Evolutionary conservation across 2,888 invertebrate species (phyloP).

Genomic region (Hedychridium roseum): DNA sequence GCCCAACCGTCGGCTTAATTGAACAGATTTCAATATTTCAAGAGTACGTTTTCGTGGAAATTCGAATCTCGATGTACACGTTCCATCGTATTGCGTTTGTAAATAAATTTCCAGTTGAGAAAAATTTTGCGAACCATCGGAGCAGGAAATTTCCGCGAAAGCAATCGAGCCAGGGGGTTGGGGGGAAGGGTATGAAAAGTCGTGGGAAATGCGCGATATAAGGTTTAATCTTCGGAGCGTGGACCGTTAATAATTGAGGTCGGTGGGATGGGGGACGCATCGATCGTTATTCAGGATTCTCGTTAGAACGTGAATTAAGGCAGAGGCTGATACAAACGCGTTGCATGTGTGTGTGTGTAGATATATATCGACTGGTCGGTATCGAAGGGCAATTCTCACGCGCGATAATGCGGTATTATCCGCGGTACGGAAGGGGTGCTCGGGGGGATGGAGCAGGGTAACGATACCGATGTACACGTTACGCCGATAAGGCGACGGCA

Average conservation of each 20-base stretch:
- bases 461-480: constrained; percentile 8
- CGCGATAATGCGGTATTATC: constrained; percentile 12
- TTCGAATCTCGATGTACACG: too few relatives aligned
- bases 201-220: too few relatives aligned
- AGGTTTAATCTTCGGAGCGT: neutral
- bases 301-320: constrained; percentile 4
- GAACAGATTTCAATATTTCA: too few relatives aligned
- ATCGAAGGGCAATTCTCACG: constrained; percentile 13
- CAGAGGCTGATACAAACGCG: neutral
- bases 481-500: constrained; percentile 11
- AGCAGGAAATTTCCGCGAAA: neutral
- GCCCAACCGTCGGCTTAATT: too few relatives aligned
- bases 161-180: neutral
- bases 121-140: neutral
- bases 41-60: too few relatives aligned
- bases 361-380: constrained; percentile 9
- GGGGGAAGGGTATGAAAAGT: too few relatives aligned
- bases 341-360: too few relatives aligned
- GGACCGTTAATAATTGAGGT: neutral
- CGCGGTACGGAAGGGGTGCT: neutral
- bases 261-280: neutral
- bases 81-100: too few relatives aligned
- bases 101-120: neutral
- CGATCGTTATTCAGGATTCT: constrained; percentile 2
- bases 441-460: neutral